Conservation (phyloP, 64 coral and sea anemone genomes). For the Stichodactyla helianthus region DNA sequence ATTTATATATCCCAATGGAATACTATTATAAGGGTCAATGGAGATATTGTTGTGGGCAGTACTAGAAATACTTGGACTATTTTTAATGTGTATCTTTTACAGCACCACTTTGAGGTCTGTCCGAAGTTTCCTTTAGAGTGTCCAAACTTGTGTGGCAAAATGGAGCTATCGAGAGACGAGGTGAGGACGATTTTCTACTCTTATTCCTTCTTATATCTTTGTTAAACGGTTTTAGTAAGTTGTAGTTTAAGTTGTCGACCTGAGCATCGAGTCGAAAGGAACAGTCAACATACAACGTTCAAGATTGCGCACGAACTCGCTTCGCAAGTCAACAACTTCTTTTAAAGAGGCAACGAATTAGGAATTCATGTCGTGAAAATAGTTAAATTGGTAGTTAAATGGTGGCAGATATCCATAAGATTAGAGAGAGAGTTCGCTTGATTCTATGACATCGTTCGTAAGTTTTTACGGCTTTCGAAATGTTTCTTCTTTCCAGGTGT, state of each 20-base stretch:
- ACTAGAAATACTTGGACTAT: neutral
- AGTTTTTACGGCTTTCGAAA: no score
- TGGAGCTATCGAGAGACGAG: conserved; percentile 48
- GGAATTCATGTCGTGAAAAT: no score
- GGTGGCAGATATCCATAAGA: no score
- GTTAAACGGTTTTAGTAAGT: neutral
- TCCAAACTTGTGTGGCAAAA: conserved; percentile 57
- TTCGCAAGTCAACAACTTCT: neutral
- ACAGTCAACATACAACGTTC: neutral
- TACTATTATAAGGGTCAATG: neutral
- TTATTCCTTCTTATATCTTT: neutral
- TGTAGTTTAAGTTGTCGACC: neutral
- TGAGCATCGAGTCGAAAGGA: neutral
- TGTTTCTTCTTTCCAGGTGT: no score
- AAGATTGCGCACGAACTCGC: neutral
- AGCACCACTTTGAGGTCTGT: conserved; percentile 51
- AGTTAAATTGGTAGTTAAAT: no score
- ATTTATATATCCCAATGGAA: neutral
- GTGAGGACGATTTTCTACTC: neutral
- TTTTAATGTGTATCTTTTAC: conserved; percentile 6
- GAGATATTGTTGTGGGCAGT: neutral
- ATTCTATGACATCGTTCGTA: no score
- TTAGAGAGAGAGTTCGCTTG: no score
- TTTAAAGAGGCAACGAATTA: no score
- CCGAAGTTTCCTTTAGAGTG: conserved; percentile 44